phyloP scores from a whole-genome alignment of 2,797 vertebrate genomes.

The Poeciliopsis infans region DNA sequence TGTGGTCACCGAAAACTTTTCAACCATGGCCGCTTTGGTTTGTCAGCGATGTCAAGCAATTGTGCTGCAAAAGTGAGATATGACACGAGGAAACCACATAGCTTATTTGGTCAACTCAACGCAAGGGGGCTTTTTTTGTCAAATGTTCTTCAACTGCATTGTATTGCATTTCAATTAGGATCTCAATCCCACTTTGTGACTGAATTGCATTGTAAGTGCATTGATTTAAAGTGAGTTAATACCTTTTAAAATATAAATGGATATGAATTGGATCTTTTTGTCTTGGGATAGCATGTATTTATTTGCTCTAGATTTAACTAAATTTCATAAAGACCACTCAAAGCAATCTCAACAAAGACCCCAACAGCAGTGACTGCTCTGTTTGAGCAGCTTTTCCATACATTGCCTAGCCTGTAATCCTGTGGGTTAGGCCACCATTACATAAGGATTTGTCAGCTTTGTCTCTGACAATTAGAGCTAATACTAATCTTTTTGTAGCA shows the following conservation, averaged over 20 bases:
- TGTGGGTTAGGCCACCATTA: slow-evolving; percentile 67
- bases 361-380: slow-evolving; percentile 35
- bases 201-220: not conserved
- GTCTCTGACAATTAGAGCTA: slow-evolving; percentile 70
- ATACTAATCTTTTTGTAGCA: slow-evolving; percentile 70
- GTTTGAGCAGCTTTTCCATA: slow-evolving; percentile 71
- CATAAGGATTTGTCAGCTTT: slow-evolving; percentile 76
- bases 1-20: slow-evolving; percentile 51
- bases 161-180: not conserved
- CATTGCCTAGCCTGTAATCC: slow-evolving; percentile 71
- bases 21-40: slow-evolving; percentile 27
- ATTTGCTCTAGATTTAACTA: not conserved
- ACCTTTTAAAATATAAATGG: not conserved
- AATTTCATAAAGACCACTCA: not conserved
- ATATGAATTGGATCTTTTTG: not conserved
- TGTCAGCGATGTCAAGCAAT: slow-evolving; percentile 45
- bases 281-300: not conserved
- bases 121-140: slow-evolving; percentile 4
- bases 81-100: slow-evolving; percentile 57
- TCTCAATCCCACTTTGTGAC: not conserved
- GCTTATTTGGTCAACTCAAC: slow-evolving; percentile 26
- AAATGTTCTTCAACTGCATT: not conserved
- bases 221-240: not conserved
- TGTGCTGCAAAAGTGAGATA: slow-evolving; percentile 32
- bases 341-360: slow-evolving; percentile 19